These are phyloP conservation scores for Brachystomella parvula DNA, from an alignment of 1,140 invertebrate species.

Conservation along the genomic window DNA sequence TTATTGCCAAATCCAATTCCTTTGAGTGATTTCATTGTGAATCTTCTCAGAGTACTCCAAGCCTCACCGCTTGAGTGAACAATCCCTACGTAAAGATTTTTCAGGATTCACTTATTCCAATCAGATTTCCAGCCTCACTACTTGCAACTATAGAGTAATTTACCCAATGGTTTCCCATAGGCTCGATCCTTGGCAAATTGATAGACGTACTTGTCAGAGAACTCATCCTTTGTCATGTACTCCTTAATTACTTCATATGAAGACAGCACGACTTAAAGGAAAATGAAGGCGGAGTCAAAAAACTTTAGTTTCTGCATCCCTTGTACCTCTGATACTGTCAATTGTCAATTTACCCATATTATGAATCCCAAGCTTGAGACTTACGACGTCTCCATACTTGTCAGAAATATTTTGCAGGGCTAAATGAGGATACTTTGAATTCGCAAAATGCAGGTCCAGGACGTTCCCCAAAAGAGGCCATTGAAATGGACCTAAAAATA, in stretches of 20 bases:
- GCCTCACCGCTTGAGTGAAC: conserved; percentile 16
- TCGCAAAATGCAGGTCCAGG: neutral
- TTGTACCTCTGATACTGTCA: too few relatives aligned
- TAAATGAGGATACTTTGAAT: neutral
- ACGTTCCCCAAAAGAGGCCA: neutral
- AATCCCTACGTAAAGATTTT: neutral
- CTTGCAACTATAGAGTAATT: neutral
- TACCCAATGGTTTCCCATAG: conserved; percentile 5
- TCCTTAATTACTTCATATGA: conserved; percentile 1
- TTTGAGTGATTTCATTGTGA: conserved; percentile 16
- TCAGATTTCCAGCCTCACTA: neutral
- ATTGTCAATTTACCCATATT: neutral
- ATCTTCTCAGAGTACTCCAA: conserved; percentile 14
- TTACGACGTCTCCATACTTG: neutral
- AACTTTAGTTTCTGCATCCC: too few relatives aligned
- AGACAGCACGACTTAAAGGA: neutral
- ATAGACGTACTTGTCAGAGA: neutral
- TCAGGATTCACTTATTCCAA: too few relatives aligned
- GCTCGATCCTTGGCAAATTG: neutral
- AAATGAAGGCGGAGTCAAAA: too few relatives aligned
- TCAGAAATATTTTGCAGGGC: neutral
- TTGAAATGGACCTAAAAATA: conserved; percentile 2
- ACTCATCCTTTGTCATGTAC: neutral
- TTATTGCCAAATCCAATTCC: conserved; percentile 39
- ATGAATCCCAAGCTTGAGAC: neutral